Evolutionary conservation across 2,797 vertebrate species (phyloP).

Genomic region (Pantherophis alleghaniensis): DNA sequence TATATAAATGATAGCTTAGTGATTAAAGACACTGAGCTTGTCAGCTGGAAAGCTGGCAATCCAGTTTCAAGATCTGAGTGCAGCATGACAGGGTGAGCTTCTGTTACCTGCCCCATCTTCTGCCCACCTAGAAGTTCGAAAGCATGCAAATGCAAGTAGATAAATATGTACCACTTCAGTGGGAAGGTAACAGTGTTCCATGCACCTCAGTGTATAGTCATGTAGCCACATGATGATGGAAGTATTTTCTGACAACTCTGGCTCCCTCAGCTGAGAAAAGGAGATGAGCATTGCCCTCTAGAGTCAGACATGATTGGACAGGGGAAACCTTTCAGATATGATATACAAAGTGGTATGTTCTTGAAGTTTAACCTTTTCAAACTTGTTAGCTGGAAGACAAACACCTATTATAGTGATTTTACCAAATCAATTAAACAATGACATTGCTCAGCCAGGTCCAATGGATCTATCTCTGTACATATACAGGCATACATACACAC

Average conservation of each 20-base stretch:
- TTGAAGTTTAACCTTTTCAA: not conserved
- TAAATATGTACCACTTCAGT: not conserved
- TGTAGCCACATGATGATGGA: not conserved
- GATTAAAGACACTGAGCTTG: not conserved
- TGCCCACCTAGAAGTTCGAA: not conserved
- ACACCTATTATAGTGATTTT: not conserved
- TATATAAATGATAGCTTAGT: not conserved
- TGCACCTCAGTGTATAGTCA: not conserved
- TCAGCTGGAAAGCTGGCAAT: not conserved
- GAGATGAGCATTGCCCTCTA: not conserved
- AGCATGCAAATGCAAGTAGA: not conserved
- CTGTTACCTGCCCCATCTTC: not conserved
- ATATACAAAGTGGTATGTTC: not conserved
- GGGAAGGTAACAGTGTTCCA: not conserved
- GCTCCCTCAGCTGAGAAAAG: not conserved
- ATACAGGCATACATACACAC: rapidly evolving
- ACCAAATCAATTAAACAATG: not conserved
- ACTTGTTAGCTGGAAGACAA: not conserved
- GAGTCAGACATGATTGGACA: not conserved
- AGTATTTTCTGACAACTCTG: not conserved
- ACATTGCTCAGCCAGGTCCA: not conserved
- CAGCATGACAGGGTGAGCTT: not conserved
- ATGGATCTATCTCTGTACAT: not conserved
- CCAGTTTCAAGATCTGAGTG: not conserved
- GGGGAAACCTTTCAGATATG: not conserved